Evolutionary conservation across 2,113 vertebrate genomes (phyloP), one percentile per base, ranked within the genome.

Genomic region (Aegithalos caudatus): DNA sequence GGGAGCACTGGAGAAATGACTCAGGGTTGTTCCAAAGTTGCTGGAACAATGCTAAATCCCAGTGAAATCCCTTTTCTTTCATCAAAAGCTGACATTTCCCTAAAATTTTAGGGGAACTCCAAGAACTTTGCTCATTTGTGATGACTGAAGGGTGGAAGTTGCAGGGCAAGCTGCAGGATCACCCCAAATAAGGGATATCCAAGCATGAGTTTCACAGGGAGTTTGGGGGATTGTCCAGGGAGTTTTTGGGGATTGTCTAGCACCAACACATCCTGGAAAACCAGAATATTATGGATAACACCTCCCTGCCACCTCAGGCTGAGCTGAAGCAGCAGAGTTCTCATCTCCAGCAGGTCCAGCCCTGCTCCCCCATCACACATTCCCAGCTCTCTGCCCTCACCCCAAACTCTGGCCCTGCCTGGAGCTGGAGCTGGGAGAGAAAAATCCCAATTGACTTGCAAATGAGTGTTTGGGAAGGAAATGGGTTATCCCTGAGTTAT

Each of bases 91-190:
- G 87, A 4, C 23, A 60, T 35, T 85, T 40, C 65, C 54, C 42
- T 37, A 28, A 42, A 60, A 64, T 85, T 91, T 72, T 62, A 92
- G 74, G 74, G 90, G 50, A 94, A 90, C 38, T 53, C 88, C 50
- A 47, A 53, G 71, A 67, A 9, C 10, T 85, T 51, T 16, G 11
- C 23, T 77, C 33, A n/a, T 21, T 3, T 78, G 42, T 18, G 60
- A 25, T 1, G 24, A 23, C 3, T 7, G 17, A 56, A 60, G 44
- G 0, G 0, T 37, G 81, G 81, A 85, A 91, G 58, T 50, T 33
- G 42, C 66, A 71, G 65, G 23, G n/a, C 37, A 65, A 40, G 57
- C 23, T 58, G 31, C 7, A 7, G 14, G 18, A 23, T 17, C 6
- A 4, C 56, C 64, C 65, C 61, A 56, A 11, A 33, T 14, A 10